Evolutionary conservation across 1,140 invertebrate genomes (phyloP).

Genomic region (Drosophila fuyamai): DNA sequence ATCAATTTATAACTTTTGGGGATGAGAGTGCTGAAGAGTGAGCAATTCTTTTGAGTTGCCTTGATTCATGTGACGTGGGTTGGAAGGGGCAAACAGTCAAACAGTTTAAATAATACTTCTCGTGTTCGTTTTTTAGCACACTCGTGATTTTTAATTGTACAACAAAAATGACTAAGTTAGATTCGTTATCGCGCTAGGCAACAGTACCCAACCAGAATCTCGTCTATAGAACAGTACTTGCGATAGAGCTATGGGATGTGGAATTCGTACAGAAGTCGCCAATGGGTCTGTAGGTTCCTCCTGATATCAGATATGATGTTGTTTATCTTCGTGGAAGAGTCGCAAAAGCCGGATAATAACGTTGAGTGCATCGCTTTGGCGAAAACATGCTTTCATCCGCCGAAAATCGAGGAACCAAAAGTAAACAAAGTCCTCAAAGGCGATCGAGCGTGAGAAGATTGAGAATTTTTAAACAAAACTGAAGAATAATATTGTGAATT

Average conservation of each 20-base stretch:
- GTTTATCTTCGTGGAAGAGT: slow-evolving; percentile 22
- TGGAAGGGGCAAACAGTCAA: slow-evolving; percentile 15
- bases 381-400: slow-evolving; percentile 39
- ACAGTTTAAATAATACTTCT: slow-evolving; percentile 38
- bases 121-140: slow-evolving; percentile 18
- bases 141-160: slow-evolving; percentile 37
- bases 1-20: slow-evolving; percentile 22
- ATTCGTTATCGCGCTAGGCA: slow-evolving; percentile 30
- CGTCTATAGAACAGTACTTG: slow-evolving; percentile 3
- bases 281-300: slow-evolving; percentile 17
- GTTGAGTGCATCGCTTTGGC: slow-evolving; percentile 16
- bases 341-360: slow-evolving; percentile 21
- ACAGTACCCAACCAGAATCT: slow-evolving; percentile 9
- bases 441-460: slow-evolving; percentile 36
- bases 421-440: slow-evolving; percentile 44
- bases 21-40: slow-evolving; percentile 36
- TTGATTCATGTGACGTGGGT: slow-evolving; percentile 8
- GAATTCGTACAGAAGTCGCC: slow-evolving; percentile 3
- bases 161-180: slow-evolving; percentile 9
- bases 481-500: slow-evolving; percentile 30
- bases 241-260: background rate
- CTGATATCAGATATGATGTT: slow-evolving; percentile 31
- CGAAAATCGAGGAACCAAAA: slow-evolving; percentile 11
- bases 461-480: slow-evolving; percentile 14
- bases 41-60: slow-evolving; percentile 10